A percentile compares a stretch with the other conserved stretches of the same genome.
phyloP scores from a whole-genome alignment of 2,888 invertebrate species.

The Nomada flava region DNA sequence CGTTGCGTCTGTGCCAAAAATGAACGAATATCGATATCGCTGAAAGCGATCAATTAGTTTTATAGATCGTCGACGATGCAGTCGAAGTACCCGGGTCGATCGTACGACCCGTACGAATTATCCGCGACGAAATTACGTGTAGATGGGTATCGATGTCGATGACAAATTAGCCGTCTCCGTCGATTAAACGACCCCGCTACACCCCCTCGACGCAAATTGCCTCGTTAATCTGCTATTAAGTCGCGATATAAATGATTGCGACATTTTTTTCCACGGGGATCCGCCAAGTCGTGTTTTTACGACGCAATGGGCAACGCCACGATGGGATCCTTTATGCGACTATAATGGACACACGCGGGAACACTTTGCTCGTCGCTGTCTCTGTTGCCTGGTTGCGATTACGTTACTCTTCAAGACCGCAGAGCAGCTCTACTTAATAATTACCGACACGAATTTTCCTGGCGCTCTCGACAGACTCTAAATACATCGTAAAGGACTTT shows the following conservation, averaged over 20 bases:
- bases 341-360: constrained; percentile 49
- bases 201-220: constrained; percentile 71
- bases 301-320: constrained; percentile 58
- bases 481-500: no score
- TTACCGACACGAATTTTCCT: no score
- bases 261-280: constrained; percentile 28
- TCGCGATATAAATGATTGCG: constrained; percentile 70
- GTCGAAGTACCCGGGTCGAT: constrained; percentile 44
- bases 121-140: constrained; percentile 69
- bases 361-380: constrained; percentile 15
- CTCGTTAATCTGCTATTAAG: constrained; percentile 75
- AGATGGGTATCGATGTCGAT: constrained; percentile 73
- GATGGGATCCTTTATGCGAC: constrained; percentile 51
- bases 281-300: constrained; percentile 60
- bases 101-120: constrained; percentile 59
- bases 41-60: constrained; percentile 55
- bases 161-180: constrained; percentile 74
- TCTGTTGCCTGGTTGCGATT: neutral
- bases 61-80: constrained; percentile 45
- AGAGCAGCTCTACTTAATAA: no score
- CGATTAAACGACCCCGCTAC: constrained; percentile 70
- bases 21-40: constrained; percentile 10
- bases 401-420: no score
- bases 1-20: neutral
- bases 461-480: no score